These are phyloP conservation scores for Blastomussa wellsi DNA, from an alignment of 92 coral and sea anemone species.

Conservation along the genomic window DNA sequence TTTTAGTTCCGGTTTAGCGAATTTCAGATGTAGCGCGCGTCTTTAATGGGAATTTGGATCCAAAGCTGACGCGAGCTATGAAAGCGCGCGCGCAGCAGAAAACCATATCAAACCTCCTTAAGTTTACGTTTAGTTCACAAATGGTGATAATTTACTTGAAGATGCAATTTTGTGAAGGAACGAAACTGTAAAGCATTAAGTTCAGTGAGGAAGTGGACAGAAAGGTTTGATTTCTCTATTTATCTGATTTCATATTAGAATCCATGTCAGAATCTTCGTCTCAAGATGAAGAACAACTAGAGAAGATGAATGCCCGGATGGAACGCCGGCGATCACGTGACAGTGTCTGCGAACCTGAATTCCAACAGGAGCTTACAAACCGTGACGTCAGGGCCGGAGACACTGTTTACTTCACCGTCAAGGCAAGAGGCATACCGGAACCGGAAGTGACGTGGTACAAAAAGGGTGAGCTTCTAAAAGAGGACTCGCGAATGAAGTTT, in stretches of 20 bases:
- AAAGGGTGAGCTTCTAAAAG: conserved; percentile 71
- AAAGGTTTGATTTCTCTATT: background rate
- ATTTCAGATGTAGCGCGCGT: no score
- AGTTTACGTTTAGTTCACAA: background rate
- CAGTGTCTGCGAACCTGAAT: conserved; percentile 69
- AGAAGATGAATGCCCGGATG: conserved; percentile 59
- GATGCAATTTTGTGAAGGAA: no score
- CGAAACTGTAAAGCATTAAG: background rate
- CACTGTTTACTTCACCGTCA: conserved; percentile 82
- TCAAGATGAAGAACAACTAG: conserved; percentile 53
- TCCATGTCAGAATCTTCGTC: conserved; percentile 50
- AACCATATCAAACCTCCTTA: no score
- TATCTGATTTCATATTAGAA: background rate
- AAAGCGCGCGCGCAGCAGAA: no score
- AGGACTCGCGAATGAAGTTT: conserved; percentile 81
- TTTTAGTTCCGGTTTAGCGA: no score
- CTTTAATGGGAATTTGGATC: no score
- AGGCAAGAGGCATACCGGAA: conserved; percentile 83
- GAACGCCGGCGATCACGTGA: conserved; percentile 82
- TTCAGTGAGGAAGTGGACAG: background rate
- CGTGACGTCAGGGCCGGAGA: conserved; percentile 89
- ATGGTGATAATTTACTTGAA: background rate
- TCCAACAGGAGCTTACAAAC: conserved; percentile 89
- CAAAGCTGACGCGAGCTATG: no score
- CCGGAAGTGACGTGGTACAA: conserved; percentile 96